These are phyloP conservation scores for Solen grandis DNA, from an alignment of 1,140 invertebrate genomes.

Conservation along the genomic window DNA sequence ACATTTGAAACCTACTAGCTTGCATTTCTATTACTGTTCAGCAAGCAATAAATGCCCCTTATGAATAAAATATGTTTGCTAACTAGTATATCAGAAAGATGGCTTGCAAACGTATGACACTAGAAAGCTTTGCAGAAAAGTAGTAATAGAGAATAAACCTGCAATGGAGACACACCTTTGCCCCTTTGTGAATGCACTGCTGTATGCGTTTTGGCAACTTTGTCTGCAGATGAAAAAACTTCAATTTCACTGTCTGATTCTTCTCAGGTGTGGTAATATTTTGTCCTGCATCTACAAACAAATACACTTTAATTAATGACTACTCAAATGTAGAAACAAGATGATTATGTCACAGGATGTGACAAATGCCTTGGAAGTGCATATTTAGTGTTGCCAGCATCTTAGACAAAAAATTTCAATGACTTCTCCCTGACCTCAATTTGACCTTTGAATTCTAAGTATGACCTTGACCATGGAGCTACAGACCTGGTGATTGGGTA, in stretches of 20 bases:
- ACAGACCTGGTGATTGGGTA: no score
- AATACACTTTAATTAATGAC: neutral
- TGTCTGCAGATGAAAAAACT: neutral
- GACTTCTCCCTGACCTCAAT: neutral
- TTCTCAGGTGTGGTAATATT: neutral
- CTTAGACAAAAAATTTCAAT: neutral
- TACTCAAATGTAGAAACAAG: neutral
- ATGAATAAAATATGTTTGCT: constrained; percentile 1
- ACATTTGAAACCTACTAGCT: no score
- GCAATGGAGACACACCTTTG: no score
- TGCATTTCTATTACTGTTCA: no score
- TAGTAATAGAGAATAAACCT: neutral
- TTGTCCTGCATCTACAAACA: neutral
- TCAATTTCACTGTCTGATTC: neutral
- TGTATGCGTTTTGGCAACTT: no score
- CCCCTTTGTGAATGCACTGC: no score
- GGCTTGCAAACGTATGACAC: neutral
- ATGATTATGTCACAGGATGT: no score
- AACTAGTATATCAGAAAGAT: neutral
- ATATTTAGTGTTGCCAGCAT: neutral
- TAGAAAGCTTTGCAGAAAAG: constrained; percentile 8
- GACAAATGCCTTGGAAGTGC: neutral
- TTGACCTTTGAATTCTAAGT: neutral
- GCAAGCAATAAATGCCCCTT: no score
- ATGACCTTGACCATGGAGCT: no score